phyloP scores from a whole-genome alignment of 2,888 invertebrate genomes.

The Drosophila subquinaria region DNA sequence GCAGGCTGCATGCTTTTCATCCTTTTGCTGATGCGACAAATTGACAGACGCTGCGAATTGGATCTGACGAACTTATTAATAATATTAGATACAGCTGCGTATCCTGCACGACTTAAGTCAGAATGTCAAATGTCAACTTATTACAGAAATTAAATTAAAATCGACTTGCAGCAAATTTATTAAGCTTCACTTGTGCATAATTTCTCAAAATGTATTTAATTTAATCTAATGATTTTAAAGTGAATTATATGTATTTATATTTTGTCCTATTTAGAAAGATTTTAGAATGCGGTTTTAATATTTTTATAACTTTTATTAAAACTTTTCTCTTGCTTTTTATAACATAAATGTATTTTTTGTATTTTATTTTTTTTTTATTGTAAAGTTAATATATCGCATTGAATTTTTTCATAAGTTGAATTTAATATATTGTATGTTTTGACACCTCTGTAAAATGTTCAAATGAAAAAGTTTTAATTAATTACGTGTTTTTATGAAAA shows the following conservation, averaged over 20 bases:
- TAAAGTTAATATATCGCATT: background rate
- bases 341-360: background rate
- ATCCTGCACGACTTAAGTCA: constrained; percentile 7
- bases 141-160: constrained; percentile 16
- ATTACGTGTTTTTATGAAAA: constrained; percentile 6
- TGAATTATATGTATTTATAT: too few species aligned
- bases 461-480: constrained; percentile 18
- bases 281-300: too few species aligned
- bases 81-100: constrained; percentile 31
- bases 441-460: background rate
- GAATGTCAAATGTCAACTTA: constrained; percentile 29
- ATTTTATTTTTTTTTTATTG: background rate
- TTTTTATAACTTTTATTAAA: too few species aligned
- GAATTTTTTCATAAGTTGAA: background rate
- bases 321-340: background rate
- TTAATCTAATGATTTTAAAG: background rate
- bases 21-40: constrained; percentile 67
- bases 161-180: background rate
- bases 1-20: constrained; percentile 11
- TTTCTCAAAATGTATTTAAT: background rate
- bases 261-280: too few species aligned
- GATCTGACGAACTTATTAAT: constrained; percentile 63
- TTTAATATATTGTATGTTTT: background rate
- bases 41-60: constrained; percentile 56
- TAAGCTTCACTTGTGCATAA: background rate